Evolutionary conservation across 1,140 invertebrate genomes (phyloP).

Genomic region (Penaeus vannamei): DNA sequence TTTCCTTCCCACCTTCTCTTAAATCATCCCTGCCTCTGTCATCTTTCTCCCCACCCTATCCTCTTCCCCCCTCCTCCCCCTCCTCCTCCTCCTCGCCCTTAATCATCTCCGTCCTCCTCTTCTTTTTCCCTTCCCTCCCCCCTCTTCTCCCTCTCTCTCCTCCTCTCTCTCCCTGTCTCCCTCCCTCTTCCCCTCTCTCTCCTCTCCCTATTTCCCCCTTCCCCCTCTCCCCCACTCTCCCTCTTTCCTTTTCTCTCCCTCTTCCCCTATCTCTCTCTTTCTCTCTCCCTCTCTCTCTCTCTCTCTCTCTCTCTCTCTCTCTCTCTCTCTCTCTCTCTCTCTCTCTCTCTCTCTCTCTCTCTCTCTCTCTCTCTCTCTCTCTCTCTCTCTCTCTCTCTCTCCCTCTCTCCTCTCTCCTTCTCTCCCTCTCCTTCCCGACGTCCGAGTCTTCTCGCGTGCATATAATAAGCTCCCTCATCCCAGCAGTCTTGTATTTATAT

Average conservation of each 20-base stretch:
- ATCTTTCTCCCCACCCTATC: slow-evolving; percentile 1
- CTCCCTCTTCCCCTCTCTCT: too few relatives aligned
- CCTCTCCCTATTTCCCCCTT: too few relatives aligned
- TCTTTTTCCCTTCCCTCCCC: too few relatives aligned
- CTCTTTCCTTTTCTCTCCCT: background rate
- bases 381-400: slow-evolving; percentile 22
- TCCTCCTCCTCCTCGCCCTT: background rate
- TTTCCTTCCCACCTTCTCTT: slow-evolving; percentile 7
- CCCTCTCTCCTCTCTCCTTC: background rate
- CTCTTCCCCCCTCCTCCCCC: slow-evolving; percentile 12
- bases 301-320: background rate
- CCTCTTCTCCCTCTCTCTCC: too few relatives aligned
- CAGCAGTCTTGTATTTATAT: too few relatives aligned
- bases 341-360: slow-evolving; percentile 20
- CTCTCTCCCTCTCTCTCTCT: slow-evolving; percentile 33
- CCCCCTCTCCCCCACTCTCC: too few relatives aligned
- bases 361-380: background rate
- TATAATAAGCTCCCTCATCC: too few relatives aligned
- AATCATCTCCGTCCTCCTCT: too few relatives aligned
- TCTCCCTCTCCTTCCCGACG: slow-evolving; percentile 19
- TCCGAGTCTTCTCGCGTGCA: too few relatives aligned
- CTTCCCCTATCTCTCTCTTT: slow-evolving; percentile 33
- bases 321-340: slow-evolving; percentile 33
- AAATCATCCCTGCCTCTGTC: slow-evolving; percentile 37
- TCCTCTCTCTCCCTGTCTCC: too few relatives aligned